Percentiles rank a stretch among this genome's conserved stretches.
Conservation (phyloP, 2,888 invertebrate genomes). For the Euclidia mi region DNA sequence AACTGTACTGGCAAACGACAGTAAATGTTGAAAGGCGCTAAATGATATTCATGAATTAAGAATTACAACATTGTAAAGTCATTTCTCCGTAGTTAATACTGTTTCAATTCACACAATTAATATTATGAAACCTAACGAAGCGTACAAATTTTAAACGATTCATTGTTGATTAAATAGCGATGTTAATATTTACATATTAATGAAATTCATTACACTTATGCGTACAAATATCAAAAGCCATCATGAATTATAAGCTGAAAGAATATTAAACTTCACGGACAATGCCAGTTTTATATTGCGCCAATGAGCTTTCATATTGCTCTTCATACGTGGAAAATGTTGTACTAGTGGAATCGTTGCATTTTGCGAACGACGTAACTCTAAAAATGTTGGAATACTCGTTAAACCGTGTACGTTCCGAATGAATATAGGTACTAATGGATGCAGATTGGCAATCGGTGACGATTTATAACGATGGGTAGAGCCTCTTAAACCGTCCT, state of each 20-base stretch:
- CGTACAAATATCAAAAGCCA: conserved; percentile 4
- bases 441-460: conserved; percentile 19
- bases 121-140: background rate
- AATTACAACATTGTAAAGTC: no score
- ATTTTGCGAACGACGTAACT: conserved; percentile 25
- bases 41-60: no score
- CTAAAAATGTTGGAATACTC: conserved; percentile 30
- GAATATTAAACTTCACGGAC: conserved; percentile 22
- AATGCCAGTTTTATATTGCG: conserved; percentile 20
- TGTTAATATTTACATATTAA: conserved; percentile 8
- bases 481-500: conserved; percentile 13
- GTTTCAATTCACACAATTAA: no score
- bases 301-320: conserved; percentile 24
- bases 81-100: no score
- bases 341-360: conserved; percentile 24
- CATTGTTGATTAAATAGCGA: background rate
- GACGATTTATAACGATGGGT: conserved; percentile 32
- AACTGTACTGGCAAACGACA: no score
- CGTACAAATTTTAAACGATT: background rate
- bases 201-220: conserved; percentile 7
- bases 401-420: conserved; percentile 25
- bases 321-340: conserved; percentile 3
- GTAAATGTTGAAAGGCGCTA: no score
- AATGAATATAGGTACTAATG: conserved; percentile 38
- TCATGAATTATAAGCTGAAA: conserved; percentile 20